These are phyloP conservation scores for Argyra leucocephala DNA, from an alignment of 2,888 invertebrate species.

Conservation along the genomic window DNA sequence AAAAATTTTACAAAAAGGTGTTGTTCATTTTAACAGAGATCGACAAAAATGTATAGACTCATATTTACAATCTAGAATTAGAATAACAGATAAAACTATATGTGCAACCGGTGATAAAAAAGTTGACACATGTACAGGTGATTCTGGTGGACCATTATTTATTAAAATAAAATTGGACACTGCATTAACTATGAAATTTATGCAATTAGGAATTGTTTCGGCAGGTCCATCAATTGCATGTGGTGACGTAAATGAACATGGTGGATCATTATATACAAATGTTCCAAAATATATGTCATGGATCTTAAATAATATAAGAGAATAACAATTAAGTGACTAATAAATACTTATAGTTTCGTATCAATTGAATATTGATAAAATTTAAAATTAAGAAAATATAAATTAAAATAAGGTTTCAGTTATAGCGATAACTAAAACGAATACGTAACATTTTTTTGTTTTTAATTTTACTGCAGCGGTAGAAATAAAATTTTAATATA, in stretches of 20 bases:
- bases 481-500: too few species aligned
- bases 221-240: constrained; percentile 50
- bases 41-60: background rate
- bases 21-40: background rate
- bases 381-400: too few species aligned
- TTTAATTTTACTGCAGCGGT: too few species aligned
- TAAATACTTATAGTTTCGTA: too few species aligned
- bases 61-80: background rate
- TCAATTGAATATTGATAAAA: too few species aligned
- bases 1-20: background rate
- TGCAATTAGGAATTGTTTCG: constrained; percentile 52
- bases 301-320: constrained; percentile 42
- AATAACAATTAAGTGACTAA: constrained; percentile 16
- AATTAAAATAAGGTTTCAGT: too few species aligned
- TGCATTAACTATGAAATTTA: constrained; percentile 24
- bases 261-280: constrained; percentile 46
- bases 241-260: constrained; percentile 40
- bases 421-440: too few species aligned
- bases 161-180: constrained; percentile 12
- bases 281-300: constrained; percentile 47
- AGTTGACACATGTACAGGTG: constrained; percentile 22
- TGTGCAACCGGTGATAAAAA: constrained; percentile 47
- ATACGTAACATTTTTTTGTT: too few species aligned
- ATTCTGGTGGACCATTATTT: constrained; percentile 32
- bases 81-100: constrained; percentile 34